Percentiles rank a stretch among this genome's conserved stretches.
These are phyloP conservation scores for Gonocerus acuteangulatus DNA, from an alignment of 2,888 invertebrate species.

Conservation along the genomic window DNA sequence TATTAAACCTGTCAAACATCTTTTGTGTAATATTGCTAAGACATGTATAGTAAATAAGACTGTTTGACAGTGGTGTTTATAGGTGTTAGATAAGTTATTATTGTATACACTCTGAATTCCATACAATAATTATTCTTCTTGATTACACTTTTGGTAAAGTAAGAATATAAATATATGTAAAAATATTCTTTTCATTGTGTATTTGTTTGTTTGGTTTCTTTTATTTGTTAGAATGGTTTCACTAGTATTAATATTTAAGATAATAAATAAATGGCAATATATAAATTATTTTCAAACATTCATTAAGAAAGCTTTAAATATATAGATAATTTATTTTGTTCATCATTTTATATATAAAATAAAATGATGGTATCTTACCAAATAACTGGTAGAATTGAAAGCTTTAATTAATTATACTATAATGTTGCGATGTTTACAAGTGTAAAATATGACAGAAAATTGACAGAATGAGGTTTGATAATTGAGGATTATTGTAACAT, in stretches of 20 bases:
- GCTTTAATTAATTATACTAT: conserved; percentile 24
- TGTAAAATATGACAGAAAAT: conserved; percentile 7
- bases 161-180: background rate
- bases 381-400: conserved; percentile 18
- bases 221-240: conserved; percentile 2
- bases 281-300: conserved; percentile 16
- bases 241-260: conserved; percentile 14
- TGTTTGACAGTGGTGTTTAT: background rate
- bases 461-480: conserved; percentile 16
- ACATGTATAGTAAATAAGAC: conserved; percentile 9
- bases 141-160: conserved; percentile 14
- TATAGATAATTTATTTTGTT: conserved; percentile 22
- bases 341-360: conserved; percentile 16
- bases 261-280: conserved; percentile 17
- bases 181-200: background rate
- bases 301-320: conserved; percentile 19
- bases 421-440: conserved; percentile 11
- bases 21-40: conserved; percentile 1
- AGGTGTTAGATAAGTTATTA: background rate
- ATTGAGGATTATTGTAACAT: conserved; percentile 12
- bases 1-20: background rate
- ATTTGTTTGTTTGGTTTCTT: background rate
- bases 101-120: conserved; percentile 4
- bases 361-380: conserved; percentile 14
- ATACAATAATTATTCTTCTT: conserved; percentile 18